Evolutionary conservation across 1,140 invertebrate species (phyloP).

Genomic region (Solenopsis fugax): DNA sequence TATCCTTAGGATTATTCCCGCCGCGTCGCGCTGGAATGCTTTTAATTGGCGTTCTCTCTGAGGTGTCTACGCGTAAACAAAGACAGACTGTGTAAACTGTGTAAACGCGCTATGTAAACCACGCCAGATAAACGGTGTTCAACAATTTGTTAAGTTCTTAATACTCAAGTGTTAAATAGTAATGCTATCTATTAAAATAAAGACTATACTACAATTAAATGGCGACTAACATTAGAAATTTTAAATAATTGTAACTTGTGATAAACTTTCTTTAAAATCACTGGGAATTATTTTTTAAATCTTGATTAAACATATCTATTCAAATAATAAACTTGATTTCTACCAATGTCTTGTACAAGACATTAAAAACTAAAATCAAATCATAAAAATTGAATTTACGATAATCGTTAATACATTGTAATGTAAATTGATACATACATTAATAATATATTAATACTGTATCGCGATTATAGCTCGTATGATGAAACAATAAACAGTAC

Average conservation of each 20-base stretch:
- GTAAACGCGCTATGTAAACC: neutral
- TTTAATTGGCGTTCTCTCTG: slow-evolving; percentile 52
- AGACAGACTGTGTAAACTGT: neutral
- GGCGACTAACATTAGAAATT: too few species aligned
- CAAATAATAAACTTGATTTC: slow-evolving; percentile 2
- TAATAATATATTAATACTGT: neutral
- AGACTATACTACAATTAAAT: neutral
- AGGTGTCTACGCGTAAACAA: slow-evolving; percentile 26
- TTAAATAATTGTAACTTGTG: neutral
- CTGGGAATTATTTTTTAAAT: neutral
- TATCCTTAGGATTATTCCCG: slow-evolving; percentile 61
- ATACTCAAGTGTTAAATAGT: neutral
- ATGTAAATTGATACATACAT: neutral
- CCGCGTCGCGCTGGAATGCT: neutral
- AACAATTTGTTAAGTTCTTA: slow-evolving; percentile 15
- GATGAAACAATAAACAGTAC: slow-evolving; percentile 18
- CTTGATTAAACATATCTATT: neutral
- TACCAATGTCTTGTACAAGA: neutral
- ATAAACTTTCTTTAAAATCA: neutral
- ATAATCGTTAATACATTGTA: neutral
- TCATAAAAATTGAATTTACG: neutral
- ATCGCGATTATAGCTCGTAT: neutral
- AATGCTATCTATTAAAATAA: slow-evolving; percentile 9
- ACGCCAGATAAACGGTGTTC: neutral
- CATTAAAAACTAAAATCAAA: neutral